Percentiles rank a stretch among this genome's conserved stretches.
phyloP scores from a whole-genome alignment of 2,888 invertebrate species.

The Aspidapion aeneum region DNA sequence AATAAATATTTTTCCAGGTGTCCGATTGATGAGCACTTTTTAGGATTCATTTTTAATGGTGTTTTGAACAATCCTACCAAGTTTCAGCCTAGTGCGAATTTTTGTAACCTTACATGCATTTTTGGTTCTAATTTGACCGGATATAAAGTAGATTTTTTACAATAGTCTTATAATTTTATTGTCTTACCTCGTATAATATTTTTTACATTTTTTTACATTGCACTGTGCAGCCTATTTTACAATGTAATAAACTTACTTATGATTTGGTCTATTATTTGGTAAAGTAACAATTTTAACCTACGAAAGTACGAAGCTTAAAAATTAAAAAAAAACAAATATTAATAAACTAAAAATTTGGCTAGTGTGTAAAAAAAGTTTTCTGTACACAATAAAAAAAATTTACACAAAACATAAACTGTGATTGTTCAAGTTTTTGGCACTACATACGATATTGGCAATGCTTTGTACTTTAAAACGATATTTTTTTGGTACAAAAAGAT shows the following conservation, averaged over 20 bases:
- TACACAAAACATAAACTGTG: neutral
- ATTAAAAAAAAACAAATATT: neutral
- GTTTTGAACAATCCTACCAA: no score
- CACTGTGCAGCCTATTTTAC: conserved; percentile 44
- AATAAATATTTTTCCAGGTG: no score
- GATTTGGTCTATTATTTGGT: neutral
- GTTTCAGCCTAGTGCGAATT: no score
- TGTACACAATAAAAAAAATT: no score
- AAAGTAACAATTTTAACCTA: neutral
- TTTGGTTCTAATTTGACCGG: no score
- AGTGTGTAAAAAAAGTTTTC: neutral
- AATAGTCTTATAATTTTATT: no score
- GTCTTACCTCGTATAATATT: no score
- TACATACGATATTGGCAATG: neutral
- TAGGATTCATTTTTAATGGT: no score
- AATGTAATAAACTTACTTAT: conserved; percentile 4
- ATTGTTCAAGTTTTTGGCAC: neutral
- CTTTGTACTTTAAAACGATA: neutral
- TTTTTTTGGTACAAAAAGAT: neutral
- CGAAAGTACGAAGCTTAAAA: neutral
- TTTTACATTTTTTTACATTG: conserved; percentile 38
- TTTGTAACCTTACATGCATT: no score
- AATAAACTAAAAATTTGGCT: neutral
- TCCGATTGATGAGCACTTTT: no score
- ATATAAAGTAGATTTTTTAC: no score